These are phyloP conservation scores for Macrophya alboannulata DNA, from an alignment of 2,888 invertebrate genomes.

Conservation along the genomic window DNA sequence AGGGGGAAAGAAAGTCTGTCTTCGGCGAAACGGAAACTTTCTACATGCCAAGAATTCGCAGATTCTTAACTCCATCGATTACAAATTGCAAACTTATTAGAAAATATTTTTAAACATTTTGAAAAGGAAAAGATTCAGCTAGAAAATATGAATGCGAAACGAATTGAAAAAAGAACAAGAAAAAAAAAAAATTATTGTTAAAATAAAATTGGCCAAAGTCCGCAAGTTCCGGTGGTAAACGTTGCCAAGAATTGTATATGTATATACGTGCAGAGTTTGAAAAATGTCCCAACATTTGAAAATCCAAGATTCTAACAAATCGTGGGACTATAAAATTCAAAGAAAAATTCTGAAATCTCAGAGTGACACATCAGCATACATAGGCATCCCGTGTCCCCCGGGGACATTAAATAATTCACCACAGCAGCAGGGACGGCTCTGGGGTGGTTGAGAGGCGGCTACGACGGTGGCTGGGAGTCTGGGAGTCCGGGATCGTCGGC, in stretches of 20 bases:
- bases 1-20: conserved; percentile 8
- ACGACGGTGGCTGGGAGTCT: conserved; percentile 62
- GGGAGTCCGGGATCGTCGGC: conserved; percentile 55
- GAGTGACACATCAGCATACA: conserved; percentile 69
- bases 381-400: conserved; percentile 73
- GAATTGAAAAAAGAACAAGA: neutral
- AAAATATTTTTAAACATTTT: neutral
- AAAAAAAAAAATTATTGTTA: neutral
- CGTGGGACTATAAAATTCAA: conserved; percentile 58
- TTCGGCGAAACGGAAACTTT: conserved; percentile 7
- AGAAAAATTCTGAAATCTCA: conserved; percentile 69
- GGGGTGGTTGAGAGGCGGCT: conserved; percentile 72
- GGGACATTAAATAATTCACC: conserved; percentile 79
- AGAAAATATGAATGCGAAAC: neutral
- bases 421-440: conserved; percentile 72
- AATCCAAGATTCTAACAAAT: conserved; percentile 33
- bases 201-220: neutral
- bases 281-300: neutral
- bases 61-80: neutral
- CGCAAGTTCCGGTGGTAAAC: neutral
- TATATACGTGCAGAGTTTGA: neutral
- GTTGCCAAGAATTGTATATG: neutral
- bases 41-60: neutral
- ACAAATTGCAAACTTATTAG: neutral
- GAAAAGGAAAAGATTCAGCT: neutral